Base-by-base conservation (phyloP, 2,113 vertebrate species). In the Oryctolagus cuniculus region DNA sequence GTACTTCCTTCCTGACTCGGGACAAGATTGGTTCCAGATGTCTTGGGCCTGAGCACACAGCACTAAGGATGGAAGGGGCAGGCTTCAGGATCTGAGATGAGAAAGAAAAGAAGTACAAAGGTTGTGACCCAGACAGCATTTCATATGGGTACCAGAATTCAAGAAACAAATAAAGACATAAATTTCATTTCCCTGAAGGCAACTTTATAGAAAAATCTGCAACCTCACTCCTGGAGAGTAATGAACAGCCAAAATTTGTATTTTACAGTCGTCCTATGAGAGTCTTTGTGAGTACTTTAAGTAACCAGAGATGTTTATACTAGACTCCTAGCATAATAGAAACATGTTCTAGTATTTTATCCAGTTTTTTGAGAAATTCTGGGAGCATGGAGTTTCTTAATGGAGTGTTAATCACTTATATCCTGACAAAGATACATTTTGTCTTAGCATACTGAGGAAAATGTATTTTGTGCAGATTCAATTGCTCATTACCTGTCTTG, bases 361-460 rank as follows among this genome's bases (percentile, higher is more conserved):
- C 36, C 34, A 74, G 66, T 27, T 22, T 55, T 5, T 61, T 44
- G 89, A 73, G 77, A 82, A 80, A 10, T 58, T 91, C 24, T 61
- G 82, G 61, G 9, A 61, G 3, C 27, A 38, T 22, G 6, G 61
- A 36, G 6, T 83, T 51, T 81, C 55, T 95, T 69, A 77, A 77
- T 64, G 11, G 64, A 58, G 6, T 51, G 9, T 73, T 70, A 87
- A 58, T 36, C 61, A 44, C 25, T 80, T 91, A 67, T 4, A 44
- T 74, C 9, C 91, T 80, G 53, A 89, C 19, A 75, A 80, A 93
- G 21, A 82, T 91, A 77, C 7, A 55, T 75, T 96, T 69, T 93
- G 61, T 89, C 67, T 87, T 29, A 66, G 10, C 11, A 85, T 19
- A 22, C 66, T 80, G 19, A 11, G 16, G 6, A 7, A 5, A 34